phyloP scores from a whole-genome alignment of 2,888 invertebrate species.

The Limnephilus marmoratus region DNA sequence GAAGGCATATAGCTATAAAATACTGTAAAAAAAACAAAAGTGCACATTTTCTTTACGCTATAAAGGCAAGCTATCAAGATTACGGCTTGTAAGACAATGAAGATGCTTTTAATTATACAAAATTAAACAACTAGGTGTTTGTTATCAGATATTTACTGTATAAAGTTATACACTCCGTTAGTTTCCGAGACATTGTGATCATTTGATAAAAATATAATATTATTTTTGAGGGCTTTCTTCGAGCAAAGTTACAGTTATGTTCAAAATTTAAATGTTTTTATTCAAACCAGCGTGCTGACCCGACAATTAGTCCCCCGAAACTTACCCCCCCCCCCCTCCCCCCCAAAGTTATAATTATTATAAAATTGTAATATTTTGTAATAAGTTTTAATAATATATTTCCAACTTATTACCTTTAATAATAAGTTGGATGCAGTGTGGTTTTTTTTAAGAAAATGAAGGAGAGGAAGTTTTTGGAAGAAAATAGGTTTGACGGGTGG shows the following conservation, averaged over 20 bases:
- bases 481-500: no score
- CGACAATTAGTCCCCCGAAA: no score
- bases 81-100: background rate
- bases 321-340: no score
- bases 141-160: background rate
- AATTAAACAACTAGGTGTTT: background rate
- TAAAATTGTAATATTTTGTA: no score
- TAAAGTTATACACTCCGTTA: background rate
- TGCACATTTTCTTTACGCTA: background rate
- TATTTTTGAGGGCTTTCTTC: background rate
- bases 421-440: no score
- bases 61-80: background rate
- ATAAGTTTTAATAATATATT: no score
- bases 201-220: background rate
- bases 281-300: background rate
- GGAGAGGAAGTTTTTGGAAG: no score
- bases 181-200: background rate
- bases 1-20: background rate
- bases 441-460: no score
- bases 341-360: no score
- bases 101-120: background rate
- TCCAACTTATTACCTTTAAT: no score
- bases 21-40: background rate
- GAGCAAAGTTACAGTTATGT: background rate
- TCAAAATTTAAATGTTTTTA: background rate